Percentiles rank a stretch among this genome's conserved stretches.
phyloP scores from a whole-genome alignment of 2,888 invertebrate species.

The Bombylius major region DNA sequence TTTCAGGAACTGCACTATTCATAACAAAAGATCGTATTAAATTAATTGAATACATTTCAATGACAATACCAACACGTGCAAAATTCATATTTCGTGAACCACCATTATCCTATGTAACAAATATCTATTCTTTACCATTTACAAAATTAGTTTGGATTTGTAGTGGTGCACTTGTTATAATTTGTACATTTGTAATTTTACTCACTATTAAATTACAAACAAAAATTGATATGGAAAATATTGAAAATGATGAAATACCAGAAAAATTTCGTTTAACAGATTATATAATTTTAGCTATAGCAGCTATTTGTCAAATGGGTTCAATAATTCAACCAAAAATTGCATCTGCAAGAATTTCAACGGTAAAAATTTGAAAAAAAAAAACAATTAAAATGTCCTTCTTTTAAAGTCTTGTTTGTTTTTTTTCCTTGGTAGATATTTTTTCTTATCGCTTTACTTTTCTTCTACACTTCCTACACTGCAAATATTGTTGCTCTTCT shows the following conservation, averaged over 20 bases:
- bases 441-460: conserved; percentile 44
- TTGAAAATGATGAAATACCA: not conserved
- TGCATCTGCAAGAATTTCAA: conserved; percentile 24
- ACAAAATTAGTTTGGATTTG: conserved; percentile 49
- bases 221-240: not conserved
- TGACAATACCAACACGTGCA: conserved; percentile 42
- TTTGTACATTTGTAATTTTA: conserved; percentile 7
- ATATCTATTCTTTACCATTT: conserved; percentile 55
- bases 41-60: conserved; percentile 42
- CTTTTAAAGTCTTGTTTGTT: no score
- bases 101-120: conserved; percentile 49
- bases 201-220: not conserved
- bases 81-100: conserved; percentile 54
- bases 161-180: conserved; percentile 39
- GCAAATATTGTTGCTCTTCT: conserved; percentile 54
- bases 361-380: not conserved
- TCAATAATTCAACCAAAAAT: conserved; percentile 40
- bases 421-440: conserved; percentile 36
- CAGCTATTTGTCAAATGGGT: conserved; percentile 49
- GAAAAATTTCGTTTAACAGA: conserved; percentile 25
- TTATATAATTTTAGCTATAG: conserved; percentile 42
- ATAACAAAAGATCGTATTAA: conserved; percentile 26
- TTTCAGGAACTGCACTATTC: conserved; percentile 28
- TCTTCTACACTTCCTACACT: conserved; percentile 54
- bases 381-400: no score